A percentile compares a stretch with the other conserved stretches of the same genome.
These are phyloP conservation scores for Adelognathus sp. DNA, from an alignment of 2,888 invertebrate species.

Conservation along the genomic window DNA sequence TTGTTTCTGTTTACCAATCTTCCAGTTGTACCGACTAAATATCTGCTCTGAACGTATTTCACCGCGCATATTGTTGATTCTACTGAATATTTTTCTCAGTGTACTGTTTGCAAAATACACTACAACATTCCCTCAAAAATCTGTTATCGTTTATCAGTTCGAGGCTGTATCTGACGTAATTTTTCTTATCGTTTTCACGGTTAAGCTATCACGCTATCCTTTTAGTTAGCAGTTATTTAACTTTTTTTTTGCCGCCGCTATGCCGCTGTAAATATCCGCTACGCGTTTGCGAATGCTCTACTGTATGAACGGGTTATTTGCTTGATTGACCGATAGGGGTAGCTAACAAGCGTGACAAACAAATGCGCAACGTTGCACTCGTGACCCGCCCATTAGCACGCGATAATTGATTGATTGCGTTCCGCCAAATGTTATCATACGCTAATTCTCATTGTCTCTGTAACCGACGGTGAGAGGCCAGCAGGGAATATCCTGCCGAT, in stretches of 20 bases:
- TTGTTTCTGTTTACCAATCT: slow-evolving; percentile 6
- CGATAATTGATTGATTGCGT: slow-evolving; percentile 77
- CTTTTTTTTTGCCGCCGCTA: slow-evolving; percentile 58
- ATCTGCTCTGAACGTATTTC: too few species aligned
- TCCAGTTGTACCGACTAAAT: too few species aligned
- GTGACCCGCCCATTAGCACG: slow-evolving; percentile 64
- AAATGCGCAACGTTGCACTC: slow-evolving; percentile 70
- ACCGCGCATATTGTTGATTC: too few species aligned
- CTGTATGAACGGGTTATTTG: slow-evolving; percentile 64
- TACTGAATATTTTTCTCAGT: too few species aligned
- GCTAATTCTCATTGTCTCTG: neutral
- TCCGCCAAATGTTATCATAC: slow-evolving; percentile 67
- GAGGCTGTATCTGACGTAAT: neutral
- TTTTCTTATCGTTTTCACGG: neutral
- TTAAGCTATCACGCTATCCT: slow-evolving; percentile 44
- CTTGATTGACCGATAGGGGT: slow-evolving; percentile 69
- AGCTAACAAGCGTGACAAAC: slow-evolving; percentile 75
- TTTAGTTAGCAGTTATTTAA: slow-evolving; percentile 51
- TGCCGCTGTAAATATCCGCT: slow-evolving; percentile 20
- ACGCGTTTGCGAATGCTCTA: neutral
- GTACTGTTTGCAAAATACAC: too few species aligned
- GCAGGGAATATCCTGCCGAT: neutral
- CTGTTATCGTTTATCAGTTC: too few species aligned
- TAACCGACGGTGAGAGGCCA: neutral
- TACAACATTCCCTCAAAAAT: too few species aligned